Conservation (phyloP, 35 echinoderm and acorn worm genomes). For the Anneissia japonica region DNA sequence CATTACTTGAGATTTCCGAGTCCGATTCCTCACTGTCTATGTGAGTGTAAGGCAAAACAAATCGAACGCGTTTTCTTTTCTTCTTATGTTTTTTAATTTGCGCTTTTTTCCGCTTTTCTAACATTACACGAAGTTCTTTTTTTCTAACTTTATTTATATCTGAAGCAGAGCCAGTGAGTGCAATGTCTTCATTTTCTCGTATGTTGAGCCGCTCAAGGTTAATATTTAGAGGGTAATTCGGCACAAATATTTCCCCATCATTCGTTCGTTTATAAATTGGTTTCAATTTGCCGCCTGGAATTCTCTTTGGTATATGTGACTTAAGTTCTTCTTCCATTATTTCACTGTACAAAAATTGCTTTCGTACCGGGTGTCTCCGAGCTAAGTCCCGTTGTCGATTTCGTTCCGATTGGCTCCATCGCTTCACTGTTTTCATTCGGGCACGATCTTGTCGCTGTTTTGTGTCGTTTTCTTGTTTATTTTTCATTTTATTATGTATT, state of each 20-base stretch:
- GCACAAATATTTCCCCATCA: slow-evolving; percentile 48
- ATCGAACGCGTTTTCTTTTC: slow-evolving; percentile 45
- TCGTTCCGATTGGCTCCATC: not conserved
- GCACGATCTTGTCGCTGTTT: not conserved
- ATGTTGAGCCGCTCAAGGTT: slow-evolving; percentile 8
- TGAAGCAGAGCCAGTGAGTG: slow-evolving; percentile 8
- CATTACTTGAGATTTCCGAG: not conserved
- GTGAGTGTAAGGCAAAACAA: slow-evolving; percentile 37
- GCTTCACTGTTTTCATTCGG: not conserved
- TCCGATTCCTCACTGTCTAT: slow-evolving; percentile 9
- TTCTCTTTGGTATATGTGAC: slow-evolving; percentile 40
- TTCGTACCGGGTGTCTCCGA: slow-evolving; percentile 32
- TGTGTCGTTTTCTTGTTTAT: not conserved
- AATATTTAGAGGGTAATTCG: slow-evolving; percentile 19
- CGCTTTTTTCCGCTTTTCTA: slow-evolving; percentile 44
- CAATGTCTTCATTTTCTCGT: slow-evolving; percentile 3
- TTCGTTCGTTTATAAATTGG: slow-evolving; percentile 54
- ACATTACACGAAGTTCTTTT: slow-evolving; percentile 45
- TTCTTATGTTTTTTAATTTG: not conserved
- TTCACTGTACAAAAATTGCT: slow-evolving; percentile 65
- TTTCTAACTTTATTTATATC: slow-evolving; percentile 33
- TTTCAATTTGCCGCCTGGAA: slow-evolving; percentile 67
- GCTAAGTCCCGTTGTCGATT: slow-evolving; percentile 40
- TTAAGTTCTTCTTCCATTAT: slow-evolving; percentile 46
- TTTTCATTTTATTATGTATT: not conserved